Evolutionary conservation across 2,797 vertebrate genomes (phyloP).

Genomic region (Danio kyathit): DNA sequence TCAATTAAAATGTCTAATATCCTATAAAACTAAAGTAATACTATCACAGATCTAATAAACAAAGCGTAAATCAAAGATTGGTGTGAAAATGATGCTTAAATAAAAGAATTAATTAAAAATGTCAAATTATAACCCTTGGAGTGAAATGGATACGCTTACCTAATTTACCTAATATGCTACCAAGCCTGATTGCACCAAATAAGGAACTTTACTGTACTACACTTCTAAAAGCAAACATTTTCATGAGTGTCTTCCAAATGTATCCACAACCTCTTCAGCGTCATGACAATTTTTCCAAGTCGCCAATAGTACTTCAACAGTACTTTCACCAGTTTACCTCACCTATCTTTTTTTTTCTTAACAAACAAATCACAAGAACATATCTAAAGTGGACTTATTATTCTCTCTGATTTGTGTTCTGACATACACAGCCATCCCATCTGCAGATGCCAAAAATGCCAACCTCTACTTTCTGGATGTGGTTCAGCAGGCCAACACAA

Average conservation of each 20-base stretch:
- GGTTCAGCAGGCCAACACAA: conserved; percentile 98
- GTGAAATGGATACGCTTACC: neutral
- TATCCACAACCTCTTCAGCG: too few species aligned
- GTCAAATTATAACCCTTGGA: neutral
- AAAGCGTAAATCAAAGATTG: neutral
- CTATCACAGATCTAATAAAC: neutral
- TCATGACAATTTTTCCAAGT: too few species aligned
- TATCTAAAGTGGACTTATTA: neutral
- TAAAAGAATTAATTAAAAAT: too few species aligned
- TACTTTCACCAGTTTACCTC: too few species aligned
- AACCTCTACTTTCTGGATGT: conserved; percentile 98
- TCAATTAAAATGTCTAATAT: neutral
- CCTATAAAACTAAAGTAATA: neutral
- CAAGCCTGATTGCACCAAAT: too few species aligned
- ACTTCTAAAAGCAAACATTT: too few species aligned
- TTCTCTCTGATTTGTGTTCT: conserved; percentile 35
- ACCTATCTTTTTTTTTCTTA: too few species aligned
- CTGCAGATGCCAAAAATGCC: conserved; percentile 94
- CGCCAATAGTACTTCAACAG: too few species aligned
- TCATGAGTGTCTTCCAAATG: too few species aligned
- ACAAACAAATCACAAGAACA: neutral
- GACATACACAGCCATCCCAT: conserved; percentile 88
- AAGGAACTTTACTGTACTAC: too few species aligned
- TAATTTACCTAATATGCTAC: too few species aligned
- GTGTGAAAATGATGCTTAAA: too few species aligned